Evolutionary conservation across 2,797 vertebrate genomes (phyloP).

Genomic region (Pristis pectinata): DNA sequence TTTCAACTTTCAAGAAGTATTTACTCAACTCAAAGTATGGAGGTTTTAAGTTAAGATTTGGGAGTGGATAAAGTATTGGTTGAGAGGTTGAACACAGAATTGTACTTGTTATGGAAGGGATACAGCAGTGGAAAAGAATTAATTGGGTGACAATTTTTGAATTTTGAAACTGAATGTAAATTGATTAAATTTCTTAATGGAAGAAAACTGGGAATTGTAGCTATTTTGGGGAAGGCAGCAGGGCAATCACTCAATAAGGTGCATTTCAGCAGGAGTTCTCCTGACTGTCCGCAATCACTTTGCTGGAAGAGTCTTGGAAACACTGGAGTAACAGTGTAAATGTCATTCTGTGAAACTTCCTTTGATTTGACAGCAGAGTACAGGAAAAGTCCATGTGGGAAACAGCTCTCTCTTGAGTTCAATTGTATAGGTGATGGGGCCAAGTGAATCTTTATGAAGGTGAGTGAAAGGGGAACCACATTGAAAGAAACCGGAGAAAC

Average conservation of each 20-base stretch:
- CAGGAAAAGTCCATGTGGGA: background rate
- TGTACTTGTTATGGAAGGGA: background rate
- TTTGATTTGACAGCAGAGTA: background rate
- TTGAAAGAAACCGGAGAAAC: background rate
- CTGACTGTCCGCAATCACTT: background rate
- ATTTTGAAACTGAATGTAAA: background rate
- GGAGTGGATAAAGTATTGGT: background rate
- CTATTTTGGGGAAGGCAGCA: background rate
- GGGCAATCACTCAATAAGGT: background rate
- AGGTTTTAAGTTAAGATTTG: background rate
- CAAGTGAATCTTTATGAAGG: background rate
- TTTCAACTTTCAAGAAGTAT: background rate
- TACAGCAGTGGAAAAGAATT: background rate
- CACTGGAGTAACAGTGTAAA: background rate
- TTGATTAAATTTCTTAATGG: too few species aligned
- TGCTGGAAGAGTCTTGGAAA: background rate
- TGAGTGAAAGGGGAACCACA: background rate
- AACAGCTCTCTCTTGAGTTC: background rate
- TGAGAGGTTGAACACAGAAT: background rate
- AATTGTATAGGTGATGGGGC: background rate
- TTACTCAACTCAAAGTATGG: background rate
- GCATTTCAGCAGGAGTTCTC: background rate
- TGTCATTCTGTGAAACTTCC: background rate
- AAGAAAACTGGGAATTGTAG: too few species aligned
- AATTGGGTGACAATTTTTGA: background rate